Evolutionary conservation across 30 jellyfish, hydroid and myxozoan species (phyloP).

Genomic region (Turritopsis dohrnii): DNA sequence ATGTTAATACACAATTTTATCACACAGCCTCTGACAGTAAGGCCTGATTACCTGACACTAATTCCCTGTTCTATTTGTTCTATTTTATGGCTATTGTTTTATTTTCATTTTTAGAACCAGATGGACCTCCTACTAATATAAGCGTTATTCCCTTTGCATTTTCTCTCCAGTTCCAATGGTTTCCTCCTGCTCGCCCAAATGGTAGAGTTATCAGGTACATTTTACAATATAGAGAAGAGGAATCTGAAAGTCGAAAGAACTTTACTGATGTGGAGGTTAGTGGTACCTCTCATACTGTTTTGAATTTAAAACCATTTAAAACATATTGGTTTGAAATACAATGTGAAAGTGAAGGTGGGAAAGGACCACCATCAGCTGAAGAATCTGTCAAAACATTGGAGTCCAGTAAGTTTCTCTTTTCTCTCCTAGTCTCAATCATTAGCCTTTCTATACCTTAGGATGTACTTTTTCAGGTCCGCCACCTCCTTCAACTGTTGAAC

Average conservation of each 20-base stretch:
- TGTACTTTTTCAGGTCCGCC: constrained; percentile 36
- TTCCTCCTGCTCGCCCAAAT: constrained; percentile 8
- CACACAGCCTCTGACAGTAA: constrained; percentile 28
- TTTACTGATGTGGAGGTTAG: background rate
- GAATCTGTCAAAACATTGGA: background rate
- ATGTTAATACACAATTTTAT: background rate
- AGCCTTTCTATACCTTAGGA: background rate
- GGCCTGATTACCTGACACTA: background rate
- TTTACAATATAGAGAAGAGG: background rate
- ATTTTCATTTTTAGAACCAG: constrained; percentile 4
- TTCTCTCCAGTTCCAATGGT: background rate
- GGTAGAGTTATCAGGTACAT: constrained; percentile 12
- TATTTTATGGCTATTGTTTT: background rate
- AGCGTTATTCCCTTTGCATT: background rate
- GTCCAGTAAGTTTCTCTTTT: constrained; percentile 18
- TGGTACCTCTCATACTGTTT: background rate
- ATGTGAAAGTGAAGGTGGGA: constrained; percentile 23
- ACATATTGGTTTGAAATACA: background rate
- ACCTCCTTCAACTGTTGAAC: constrained; percentile 36
- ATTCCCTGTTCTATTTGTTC: background rate
- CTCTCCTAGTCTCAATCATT: background rate
- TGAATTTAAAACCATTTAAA: constrained; percentile 25
- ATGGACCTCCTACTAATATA: background rate
- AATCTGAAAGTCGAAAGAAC: background rate
- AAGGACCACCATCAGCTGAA: background rate